These are phyloP conservation scores for Fistularia commersonii DNA, from an alignment of 2,797 vertebrate genomes.

Conservation along the genomic window DNA sequence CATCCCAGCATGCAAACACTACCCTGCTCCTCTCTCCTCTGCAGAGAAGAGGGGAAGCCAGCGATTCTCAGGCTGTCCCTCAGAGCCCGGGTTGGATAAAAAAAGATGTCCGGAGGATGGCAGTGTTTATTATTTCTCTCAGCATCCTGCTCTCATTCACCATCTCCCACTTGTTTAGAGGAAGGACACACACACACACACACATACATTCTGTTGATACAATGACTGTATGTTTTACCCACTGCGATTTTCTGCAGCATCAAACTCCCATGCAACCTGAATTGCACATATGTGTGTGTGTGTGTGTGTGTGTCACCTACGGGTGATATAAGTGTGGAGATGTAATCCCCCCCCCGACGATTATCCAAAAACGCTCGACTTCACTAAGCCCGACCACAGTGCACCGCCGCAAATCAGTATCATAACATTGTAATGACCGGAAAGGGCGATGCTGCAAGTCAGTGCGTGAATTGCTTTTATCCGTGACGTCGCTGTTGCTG, in stretches of 20 bases:
- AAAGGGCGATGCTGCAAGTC: too few relatives aligned
- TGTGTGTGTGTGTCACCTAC: too few relatives aligned
- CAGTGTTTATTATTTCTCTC: constrained; percentile 48
- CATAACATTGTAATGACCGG: too few relatives aligned
- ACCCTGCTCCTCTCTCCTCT: background rate
- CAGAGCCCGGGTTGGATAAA: constrained; percentile 33
- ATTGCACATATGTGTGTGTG: background rate
- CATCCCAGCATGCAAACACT: constrained; percentile 31
- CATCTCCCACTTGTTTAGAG: background rate
- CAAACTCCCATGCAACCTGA: background rate
- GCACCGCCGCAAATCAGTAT: too few relatives aligned
- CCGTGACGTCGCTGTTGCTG: too few relatives aligned
- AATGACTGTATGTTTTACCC: background rate
- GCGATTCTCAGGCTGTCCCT: constrained; percentile 53
- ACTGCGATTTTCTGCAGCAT: background rate
- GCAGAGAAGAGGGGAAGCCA: too few relatives aligned
- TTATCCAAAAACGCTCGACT: too few relatives aligned
- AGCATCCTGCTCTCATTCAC: constrained; percentile 32
- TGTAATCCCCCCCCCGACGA: too few relatives aligned
- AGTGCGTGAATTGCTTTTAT: too few relatives aligned
- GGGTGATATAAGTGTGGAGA: too few relatives aligned
- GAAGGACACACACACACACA: constrained; percentile 1
- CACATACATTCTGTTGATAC: background rate
- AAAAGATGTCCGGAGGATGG: constrained; percentile 29
- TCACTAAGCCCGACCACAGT: too few relatives aligned